Percentiles rank a stretch among this genome's conserved stretches.
phyloP scores from a whole-genome alignment of 2,888 invertebrate species.

The Cerastis leucographa region DNA sequence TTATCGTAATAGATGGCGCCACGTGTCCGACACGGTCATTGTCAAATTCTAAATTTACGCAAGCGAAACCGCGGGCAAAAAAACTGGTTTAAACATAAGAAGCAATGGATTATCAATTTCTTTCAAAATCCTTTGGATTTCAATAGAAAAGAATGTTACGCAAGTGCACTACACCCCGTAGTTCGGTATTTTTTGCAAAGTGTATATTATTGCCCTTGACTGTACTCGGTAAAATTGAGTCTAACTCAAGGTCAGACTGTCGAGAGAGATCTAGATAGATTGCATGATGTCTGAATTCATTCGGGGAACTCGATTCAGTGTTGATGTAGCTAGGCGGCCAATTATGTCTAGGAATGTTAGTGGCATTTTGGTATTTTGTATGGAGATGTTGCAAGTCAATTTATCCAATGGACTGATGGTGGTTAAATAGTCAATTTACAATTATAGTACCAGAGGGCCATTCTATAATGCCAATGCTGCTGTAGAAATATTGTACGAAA shows the following conservation, averaged over 20 bases:
- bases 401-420: not conserved
- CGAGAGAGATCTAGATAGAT: constrained; percentile 36
- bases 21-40: no score
- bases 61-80: no score
- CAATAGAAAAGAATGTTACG: not conserved
- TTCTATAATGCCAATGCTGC: not conserved
- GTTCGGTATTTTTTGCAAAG: not conserved
- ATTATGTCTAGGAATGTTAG: not conserved
- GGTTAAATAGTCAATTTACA: not conserved
- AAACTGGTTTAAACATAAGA: not conserved
- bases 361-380: not conserved
- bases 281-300: constrained; percentile 42
- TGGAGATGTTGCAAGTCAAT: not conserved
- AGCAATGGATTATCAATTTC: not conserved
- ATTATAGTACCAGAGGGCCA: not conserved
- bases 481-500: not conserved
- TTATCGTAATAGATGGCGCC: no score
- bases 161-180: not conserved
- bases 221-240: constrained; percentile 33
- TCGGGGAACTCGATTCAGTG: constrained; percentile 36
- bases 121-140: not conserved
- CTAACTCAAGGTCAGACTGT: constrained; percentile 35
- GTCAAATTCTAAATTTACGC: no score
- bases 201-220: not conserved
- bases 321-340: constrained; percentile 15